These are phyloP conservation scores for Tipula confusa DNA, from an alignment of 2,888 invertebrate genomes.

Conservation along the genomic window DNA sequence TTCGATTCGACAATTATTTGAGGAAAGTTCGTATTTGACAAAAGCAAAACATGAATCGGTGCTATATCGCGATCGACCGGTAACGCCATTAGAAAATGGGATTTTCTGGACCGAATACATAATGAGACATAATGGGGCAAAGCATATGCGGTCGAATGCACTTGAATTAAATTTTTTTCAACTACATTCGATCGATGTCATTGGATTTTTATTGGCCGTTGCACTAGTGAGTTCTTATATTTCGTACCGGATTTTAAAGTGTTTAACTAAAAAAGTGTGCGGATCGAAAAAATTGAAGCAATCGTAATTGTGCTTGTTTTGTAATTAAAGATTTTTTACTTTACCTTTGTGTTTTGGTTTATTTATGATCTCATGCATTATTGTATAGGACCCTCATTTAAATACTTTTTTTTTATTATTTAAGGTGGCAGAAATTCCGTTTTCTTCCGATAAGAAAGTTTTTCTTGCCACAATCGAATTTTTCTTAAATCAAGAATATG, in stretches of 20 bases:
- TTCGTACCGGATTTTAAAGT: background rate
- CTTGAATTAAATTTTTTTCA: background rate
- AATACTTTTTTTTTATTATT: no score
- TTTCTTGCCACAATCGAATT: no score
- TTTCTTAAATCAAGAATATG: no score
- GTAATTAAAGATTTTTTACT: no score
- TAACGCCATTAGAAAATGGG: background rate
- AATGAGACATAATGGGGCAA: background rate
- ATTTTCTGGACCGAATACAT: background rate
- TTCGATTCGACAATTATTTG: constrained; percentile 41
- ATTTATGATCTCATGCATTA: no score
- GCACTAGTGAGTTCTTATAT: background rate
- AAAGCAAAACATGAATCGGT: constrained; percentile 31
- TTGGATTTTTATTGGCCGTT: background rate
- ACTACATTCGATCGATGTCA: background rate
- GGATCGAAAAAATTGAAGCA: background rate
- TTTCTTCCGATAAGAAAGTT: no score
- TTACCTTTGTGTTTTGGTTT: no score
- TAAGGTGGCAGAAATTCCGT: no score
- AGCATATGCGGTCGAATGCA: background rate
- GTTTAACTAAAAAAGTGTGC: background rate
- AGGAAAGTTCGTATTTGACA: constrained; percentile 40
- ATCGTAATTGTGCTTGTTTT: background rate
- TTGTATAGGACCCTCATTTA: no score
- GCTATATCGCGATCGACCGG: background rate